These are phyloP conservation scores for Camponotus pennsylvanicus DNA, from an alignment of 1,140 invertebrate genomes.

Conservation along the genomic window DNA sequence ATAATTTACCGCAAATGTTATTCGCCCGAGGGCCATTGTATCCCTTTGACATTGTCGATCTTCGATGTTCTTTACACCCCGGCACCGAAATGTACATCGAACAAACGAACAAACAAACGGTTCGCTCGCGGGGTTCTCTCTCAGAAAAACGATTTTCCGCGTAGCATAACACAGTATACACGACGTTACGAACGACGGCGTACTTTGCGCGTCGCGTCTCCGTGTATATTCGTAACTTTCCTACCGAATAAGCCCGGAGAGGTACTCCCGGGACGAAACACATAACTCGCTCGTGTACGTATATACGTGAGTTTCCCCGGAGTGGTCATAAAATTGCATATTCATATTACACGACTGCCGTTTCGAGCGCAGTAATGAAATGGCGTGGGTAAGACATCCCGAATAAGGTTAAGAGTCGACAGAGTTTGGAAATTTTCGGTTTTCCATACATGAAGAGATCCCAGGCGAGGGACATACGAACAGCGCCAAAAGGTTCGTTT, in stretches of 20 bases:
- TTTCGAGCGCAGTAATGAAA: conserved; percentile 71
- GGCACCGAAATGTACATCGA: neutral
- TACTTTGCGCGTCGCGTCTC: conserved; percentile 24
- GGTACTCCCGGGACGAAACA: conserved; percentile 61
- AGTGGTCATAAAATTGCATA: conserved; percentile 77
- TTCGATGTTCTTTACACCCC: neutral
- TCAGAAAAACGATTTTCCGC: conserved; percentile 60
- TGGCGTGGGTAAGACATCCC: conserved; percentile 64
- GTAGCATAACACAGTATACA: neutral
- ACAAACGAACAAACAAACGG: conserved; percentile 29
- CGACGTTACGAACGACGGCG: neutral
- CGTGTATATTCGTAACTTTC: conserved; percentile 63
- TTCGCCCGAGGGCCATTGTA: neutral
- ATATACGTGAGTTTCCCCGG: conserved; percentile 64
- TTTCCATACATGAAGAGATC: conserved; percentile 29
- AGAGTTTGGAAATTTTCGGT: conserved; percentile 41
- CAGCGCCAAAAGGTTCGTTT: too few relatives aligned
- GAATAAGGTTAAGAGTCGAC: conserved; percentile 48
- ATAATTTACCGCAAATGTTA: conserved; percentile 17
- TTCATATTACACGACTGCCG: conserved; percentile 72
- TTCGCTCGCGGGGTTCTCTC: neutral
- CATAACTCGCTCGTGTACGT: conserved; percentile 68
- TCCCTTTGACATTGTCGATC: neutral
- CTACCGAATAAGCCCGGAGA: conserved; percentile 65
- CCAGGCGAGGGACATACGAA: neutral